Percentiles rank a stretch among this genome's conserved stretches.
These are phyloP conservation scores for Rhizomys pruinosus DNA, from an alignment of 2,113 vertebrate genomes.

Conservation along the genomic window DNA sequence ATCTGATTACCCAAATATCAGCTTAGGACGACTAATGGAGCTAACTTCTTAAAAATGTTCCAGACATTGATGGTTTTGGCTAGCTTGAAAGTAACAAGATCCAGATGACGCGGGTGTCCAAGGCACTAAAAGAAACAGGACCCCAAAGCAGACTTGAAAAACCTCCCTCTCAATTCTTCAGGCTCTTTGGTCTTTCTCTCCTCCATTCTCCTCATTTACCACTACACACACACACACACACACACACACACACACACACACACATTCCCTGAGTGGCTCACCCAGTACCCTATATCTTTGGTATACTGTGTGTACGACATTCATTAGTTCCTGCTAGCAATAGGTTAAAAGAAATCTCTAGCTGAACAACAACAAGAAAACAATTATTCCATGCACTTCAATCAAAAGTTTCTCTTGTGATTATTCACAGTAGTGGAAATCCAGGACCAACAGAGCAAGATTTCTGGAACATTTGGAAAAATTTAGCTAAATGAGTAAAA, in stretches of 20 bases:
- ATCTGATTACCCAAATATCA: conserved; percentile 84
- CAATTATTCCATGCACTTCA: conserved; percentile 69
- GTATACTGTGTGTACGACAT: not conserved
- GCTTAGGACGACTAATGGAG: conserved; percentile 78
- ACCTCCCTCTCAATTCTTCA: not conserved
- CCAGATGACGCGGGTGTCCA: conserved; percentile 86
- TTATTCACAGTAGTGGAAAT: conserved; percentile 65
- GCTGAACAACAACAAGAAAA: conserved; percentile 33
- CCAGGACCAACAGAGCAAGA: conserved; percentile 20
- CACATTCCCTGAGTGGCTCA: not conserved
- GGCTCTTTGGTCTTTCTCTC: not conserved
- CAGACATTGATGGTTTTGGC: conserved; percentile 85
- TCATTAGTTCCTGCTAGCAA: conserved; percentile 62
- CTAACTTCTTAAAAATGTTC: conserved; percentile 84
- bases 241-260: not conserved
- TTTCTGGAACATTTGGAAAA: conserved; percentile 77
- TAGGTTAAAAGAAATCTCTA: conserved; percentile 4
- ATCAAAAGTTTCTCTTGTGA: conserved; percentile 68
- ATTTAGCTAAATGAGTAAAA: conserved; percentile 83
- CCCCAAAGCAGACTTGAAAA: conserved; percentile 65
- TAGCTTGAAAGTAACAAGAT: conserved; percentile 87
- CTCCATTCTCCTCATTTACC: not conserved
- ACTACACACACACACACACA: too few species aligned
- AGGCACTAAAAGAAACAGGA: conserved; percentile 72
- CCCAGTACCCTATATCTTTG: not conserved